Evolutionary conservation across 2,797 vertebrate genomes (phyloP).

Genomic region (Tamandua tetradactyla): DNA sequence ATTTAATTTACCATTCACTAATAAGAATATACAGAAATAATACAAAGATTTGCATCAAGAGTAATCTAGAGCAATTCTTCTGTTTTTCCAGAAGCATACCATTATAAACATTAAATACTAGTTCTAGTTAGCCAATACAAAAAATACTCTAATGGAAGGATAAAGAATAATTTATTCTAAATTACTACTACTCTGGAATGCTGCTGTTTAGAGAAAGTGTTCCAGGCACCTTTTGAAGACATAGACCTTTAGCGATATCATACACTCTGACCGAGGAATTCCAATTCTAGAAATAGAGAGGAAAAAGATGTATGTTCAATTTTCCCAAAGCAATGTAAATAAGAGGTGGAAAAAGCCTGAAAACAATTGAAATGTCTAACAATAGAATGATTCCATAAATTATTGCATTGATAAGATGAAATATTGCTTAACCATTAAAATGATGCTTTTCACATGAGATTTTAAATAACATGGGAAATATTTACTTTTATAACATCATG

Average conservation of each 20-base stretch:
- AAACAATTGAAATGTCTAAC: neutral
- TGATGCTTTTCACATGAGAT: neutral
- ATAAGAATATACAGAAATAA: neutral
- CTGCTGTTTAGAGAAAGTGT: constrained; percentile 6
- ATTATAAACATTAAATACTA: neutral
- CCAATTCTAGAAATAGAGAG: constrained; percentile 21
- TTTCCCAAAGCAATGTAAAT: constrained; percentile 30
- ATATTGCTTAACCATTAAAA: neutral
- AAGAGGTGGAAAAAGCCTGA: neutral
- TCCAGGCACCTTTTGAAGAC: constrained; percentile 34
- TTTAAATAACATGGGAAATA: constrained; percentile 7
- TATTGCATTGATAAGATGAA: neutral
- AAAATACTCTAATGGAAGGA: neutral
- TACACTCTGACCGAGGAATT: neutral
- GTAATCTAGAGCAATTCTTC: neutral
- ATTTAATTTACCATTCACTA: neutral
- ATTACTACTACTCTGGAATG: constrained; percentile 12
- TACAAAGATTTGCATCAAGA: constrained; percentile 1
- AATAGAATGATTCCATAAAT: neutral
- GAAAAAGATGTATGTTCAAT: neutral
- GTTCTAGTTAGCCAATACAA: neutral
- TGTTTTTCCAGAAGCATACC: neutral
- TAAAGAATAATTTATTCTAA: constrained; percentile 24
- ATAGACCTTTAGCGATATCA: neutral
- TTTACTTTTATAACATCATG: neutral